These are phyloP conservation scores for Buceros bicornis DNA, from an alignment of 2,797 vertebrate species.

Conservation along the genomic window DNA sequence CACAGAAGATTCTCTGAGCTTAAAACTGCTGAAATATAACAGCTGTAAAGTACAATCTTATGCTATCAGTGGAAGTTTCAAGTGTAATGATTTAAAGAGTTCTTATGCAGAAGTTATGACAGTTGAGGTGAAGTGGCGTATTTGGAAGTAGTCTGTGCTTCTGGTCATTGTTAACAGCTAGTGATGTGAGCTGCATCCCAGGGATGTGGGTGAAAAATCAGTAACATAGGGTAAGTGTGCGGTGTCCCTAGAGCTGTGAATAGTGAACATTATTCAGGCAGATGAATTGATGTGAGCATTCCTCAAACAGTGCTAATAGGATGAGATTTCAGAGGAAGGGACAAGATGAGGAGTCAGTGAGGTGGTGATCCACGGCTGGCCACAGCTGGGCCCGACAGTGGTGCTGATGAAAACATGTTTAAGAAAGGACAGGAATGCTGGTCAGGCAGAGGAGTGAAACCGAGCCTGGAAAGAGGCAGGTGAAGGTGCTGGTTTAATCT, in stretches of 20 bases:
- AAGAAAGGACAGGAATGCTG: neutral
- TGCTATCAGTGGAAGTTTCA: neutral
- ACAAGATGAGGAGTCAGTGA: neutral
- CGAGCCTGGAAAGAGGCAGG: neutral
- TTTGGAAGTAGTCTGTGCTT: neutral
- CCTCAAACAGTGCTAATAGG: neutral
- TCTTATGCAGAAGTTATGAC: neutral
- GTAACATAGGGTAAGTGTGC: rapidly evolving
- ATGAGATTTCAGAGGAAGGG: neutral
- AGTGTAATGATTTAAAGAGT: neutral
- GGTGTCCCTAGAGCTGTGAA: neutral
- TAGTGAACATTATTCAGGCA: neutral
- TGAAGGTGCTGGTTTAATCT: neutral
- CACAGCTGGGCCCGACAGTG: neutral
- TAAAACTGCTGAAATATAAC: constrained; percentile 25
- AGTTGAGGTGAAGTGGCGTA: neutral
- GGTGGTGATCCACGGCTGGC: neutral
- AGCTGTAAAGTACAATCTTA: constrained; percentile 1
- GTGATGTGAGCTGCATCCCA: neutral
- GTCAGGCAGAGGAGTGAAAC: neutral
- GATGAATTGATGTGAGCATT: neutral
- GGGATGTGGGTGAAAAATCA: neutral
- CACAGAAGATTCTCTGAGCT: neutral
- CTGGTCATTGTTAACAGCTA: neutral
- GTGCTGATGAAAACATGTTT: neutral